phyloP scores from a whole-genome alignment of 2,797 vertebrate genomes.

The Sebastolobus alascanus region DNA sequence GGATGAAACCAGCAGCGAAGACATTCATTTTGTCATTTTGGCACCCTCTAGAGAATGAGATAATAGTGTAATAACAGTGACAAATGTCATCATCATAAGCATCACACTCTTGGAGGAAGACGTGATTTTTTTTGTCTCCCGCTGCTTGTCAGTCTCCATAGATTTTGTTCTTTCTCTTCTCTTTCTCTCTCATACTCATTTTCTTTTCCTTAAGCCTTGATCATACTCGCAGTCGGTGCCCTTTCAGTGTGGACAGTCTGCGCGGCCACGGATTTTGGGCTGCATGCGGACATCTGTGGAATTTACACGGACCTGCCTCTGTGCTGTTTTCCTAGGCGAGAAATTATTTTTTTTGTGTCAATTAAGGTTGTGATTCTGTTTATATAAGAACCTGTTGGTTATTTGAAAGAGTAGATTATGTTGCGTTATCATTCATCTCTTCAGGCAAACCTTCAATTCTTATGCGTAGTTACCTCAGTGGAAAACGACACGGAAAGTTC shows the following conservation, averaged over 20 bases:
- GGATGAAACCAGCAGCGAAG: neutral
- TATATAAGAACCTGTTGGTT: neutral
- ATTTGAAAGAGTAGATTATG: neutral
- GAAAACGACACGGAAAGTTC: neutral
- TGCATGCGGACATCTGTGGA: neutral
- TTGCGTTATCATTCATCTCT: neutral
- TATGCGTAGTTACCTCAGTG: neutral
- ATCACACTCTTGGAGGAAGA: neutral
- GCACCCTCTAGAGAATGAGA: conserved; percentile 1
- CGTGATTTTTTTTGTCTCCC: neutral
- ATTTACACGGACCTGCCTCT: neutral
- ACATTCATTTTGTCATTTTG: neutral
- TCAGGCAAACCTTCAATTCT: neutral
- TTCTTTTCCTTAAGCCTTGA: neutral
- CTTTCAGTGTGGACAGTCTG: neutral
- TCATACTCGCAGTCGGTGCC: neutral
- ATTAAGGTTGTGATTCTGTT: neutral
- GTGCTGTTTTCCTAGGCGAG: neutral
- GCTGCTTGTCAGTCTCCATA: neutral
- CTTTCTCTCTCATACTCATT: neutral
- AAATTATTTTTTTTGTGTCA: neutral
- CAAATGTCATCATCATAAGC: conserved; percentile 1
- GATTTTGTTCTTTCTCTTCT: neutral
- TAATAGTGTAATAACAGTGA: conserved; percentile 9
- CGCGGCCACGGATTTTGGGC: neutral